Evolutionary conservation across 30 jellyfish, hydroid and myxozoan species (phyloP), one percentile per base, ranked within the genome.

Genomic region (Aurelia sp.): DNA sequence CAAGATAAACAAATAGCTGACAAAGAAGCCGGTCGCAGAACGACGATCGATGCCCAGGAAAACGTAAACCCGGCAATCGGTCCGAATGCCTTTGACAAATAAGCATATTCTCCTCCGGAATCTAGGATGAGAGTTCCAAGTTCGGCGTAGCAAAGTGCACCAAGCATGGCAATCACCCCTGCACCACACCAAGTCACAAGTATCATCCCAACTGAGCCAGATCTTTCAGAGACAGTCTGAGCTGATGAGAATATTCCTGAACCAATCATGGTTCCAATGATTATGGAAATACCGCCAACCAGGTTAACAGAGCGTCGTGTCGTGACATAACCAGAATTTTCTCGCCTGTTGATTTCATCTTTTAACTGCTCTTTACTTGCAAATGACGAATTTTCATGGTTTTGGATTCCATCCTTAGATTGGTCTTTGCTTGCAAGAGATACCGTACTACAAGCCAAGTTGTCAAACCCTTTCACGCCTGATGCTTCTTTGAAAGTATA

Each of bases 1-100:
- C 96, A 65, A 2, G 97, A 96, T 70, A 93, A n/a, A 48, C 90
- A 74, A 30, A 93, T 87, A 13, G 98, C 98, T 7, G 98, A 92
- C 9, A 89, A 20, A 13, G 86, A 48, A 3, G 98, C 86, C 27
- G 98, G 98, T 65, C 76, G 84, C 44, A 93, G 58, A 15, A 88
- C 69, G 33, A 93, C 22, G 27, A 74, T 88, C 5, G 98, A 72
- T 22, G 80, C 72, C 93, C 96, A 93, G 8, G 91, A 71, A 55
- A 57, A 93, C 35, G 88, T 21, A 59, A 93, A 93, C 3, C 91
- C 98, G 20, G 89, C 94, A 8, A 80, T 24, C 30, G 91, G 98
- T 53, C 98, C 98, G 63, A 92, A 92, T 21, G 94, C 97, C 58
- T 92, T 81, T 17, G 10, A 15, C 76, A 87, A 55, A 72, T 92